Evolutionary conservation across 2,113 vertebrate species (phyloP).

Genomic region (Megaceryle maxima): DNA sequence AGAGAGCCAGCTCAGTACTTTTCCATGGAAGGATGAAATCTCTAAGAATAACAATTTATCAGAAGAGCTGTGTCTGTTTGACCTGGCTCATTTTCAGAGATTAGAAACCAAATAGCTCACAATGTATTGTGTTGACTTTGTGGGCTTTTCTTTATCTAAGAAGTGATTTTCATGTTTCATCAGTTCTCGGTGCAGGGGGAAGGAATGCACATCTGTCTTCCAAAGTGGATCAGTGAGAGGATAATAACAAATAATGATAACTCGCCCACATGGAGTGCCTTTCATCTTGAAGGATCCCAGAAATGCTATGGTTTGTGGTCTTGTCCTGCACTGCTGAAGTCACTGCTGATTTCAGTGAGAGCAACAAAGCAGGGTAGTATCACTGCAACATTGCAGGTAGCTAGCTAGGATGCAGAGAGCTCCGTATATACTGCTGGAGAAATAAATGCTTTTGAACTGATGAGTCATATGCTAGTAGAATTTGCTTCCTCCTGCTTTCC

Average conservation of each 20-base stretch:
- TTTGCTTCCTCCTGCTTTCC: background rate
- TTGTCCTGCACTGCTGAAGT: background rate
- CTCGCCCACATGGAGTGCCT: background rate
- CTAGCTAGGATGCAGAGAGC: background rate
- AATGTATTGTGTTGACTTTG: constrained; percentile 45
- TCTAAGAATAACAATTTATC: constrained; percentile 63
- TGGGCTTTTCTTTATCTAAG: constrained; percentile 11
- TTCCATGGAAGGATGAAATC: constrained; percentile 67
- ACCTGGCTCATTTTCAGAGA: constrained; percentile 66
- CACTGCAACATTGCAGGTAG: background rate
- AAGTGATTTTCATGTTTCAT: constrained; percentile 49
- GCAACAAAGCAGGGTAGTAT: background rate
- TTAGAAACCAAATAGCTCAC: constrained; percentile 53
- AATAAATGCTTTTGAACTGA: background rate
- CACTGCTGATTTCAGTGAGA: background rate
- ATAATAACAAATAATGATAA: constrained; percentile 40
- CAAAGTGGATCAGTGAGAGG: constrained; percentile 33
- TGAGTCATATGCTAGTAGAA: background rate
- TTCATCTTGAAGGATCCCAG: background rate
- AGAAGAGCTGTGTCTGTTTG: constrained; percentile 47
- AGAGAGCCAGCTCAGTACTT: constrained; percentile 66
- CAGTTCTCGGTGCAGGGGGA: background rate
- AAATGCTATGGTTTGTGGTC: background rate
- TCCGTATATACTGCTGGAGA: background rate
- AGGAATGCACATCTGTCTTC: constrained; percentile 25